Evolutionary conservation across 1,140 invertebrate species (phyloP).

Genomic region (Drosophila parvula): DNA sequence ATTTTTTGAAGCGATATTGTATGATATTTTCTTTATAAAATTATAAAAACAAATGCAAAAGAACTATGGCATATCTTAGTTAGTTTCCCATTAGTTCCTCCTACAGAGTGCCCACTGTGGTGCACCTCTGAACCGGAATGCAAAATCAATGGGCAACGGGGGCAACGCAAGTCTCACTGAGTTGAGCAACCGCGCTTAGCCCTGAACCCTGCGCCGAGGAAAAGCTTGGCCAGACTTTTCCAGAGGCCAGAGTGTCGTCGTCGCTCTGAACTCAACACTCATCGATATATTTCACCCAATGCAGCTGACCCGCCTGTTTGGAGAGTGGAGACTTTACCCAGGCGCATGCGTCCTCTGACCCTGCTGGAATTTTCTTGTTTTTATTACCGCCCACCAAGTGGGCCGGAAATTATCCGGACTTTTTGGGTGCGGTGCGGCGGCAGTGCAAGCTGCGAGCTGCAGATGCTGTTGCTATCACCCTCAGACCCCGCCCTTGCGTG

Average conservation of each 20-base stretch:
- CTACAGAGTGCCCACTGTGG: background rate
- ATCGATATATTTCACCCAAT: constrained; percentile 63
- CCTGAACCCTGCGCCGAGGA: constrained; percentile 57
- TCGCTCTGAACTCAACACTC: constrained; percentile 4
- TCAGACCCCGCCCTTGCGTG: constrained; percentile 38
- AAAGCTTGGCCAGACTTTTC: constrained; percentile 49
- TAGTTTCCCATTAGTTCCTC: background rate
- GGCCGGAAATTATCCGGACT: constrained; percentile 67
- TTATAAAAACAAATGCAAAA: no score
- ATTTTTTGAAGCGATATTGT: no score
- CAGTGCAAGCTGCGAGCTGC: constrained; percentile 37
- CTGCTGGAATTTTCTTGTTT: constrained; percentile 12
- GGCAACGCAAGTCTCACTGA: constrained; percentile 16
- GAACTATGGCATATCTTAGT: no score
- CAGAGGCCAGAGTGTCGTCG: constrained; percentile 39
- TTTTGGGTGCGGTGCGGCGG: constrained; percentile 59
- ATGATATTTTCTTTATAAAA: no score
- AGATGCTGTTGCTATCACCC: constrained; percentile 53
- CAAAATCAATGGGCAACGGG: constrained; percentile 52
- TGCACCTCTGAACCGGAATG: constrained; percentile 1
- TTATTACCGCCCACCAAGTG: constrained; percentile 32
- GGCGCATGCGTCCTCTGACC: constrained; percentile 58
- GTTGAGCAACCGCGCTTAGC: constrained; percentile 77
- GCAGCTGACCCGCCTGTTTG: constrained; percentile 59
- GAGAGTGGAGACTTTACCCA: constrained; percentile 44